Evolutionary conservation across 2,888 invertebrate species (phyloP), one percentile per base, ranked within the genome.

Genomic region (Penaeus monodon): DNA sequence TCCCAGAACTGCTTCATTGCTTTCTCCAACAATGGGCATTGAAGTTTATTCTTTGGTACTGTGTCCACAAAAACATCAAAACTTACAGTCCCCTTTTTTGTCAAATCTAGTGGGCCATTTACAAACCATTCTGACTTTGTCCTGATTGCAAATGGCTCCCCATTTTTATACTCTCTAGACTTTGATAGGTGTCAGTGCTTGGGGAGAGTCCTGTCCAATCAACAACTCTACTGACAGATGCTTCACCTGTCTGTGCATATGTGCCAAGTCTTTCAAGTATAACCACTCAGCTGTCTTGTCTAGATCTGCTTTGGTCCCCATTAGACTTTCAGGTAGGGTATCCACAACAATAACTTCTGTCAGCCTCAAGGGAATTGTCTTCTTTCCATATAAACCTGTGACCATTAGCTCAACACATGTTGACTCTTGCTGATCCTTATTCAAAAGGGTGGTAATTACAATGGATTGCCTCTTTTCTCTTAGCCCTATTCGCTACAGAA

Each of bases 171-270:
- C 64, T 6, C 24, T 27, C 29, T 33, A 22, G 2, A 79, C 33
- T 27, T 79, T 64, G 14, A 79, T 29, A 1, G 79, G 63, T 7
- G n/a, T 79, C 79, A 79, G 10, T 12, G 64, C 6, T 8, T 24
- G 10, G 12, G 79, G 79, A 27, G n/a, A 63, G 33, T 79, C 79
- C 29, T 79, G 64, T 14, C 64, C 79, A 10, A 63, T 79, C 63
- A 79, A 20, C 27, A 79, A 27, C 4, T 79, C 79, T 6, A 77
- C 77, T 44, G 77, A 20, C 0, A 38, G n/a, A 49, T 44, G 20
- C 49, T 49, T 38, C 7, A 38, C 73, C 7, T 38, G 29, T 73
- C 14, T 73, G 73, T 29, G 29, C 7, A 73, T 29, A 1, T 12
- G 27, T 27, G 73, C 73, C 29, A 73, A 29, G 73, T 73, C 73